phyloP scores from a whole-genome alignment of 23 tunicate genomes.

The Styela clava region DNA sequence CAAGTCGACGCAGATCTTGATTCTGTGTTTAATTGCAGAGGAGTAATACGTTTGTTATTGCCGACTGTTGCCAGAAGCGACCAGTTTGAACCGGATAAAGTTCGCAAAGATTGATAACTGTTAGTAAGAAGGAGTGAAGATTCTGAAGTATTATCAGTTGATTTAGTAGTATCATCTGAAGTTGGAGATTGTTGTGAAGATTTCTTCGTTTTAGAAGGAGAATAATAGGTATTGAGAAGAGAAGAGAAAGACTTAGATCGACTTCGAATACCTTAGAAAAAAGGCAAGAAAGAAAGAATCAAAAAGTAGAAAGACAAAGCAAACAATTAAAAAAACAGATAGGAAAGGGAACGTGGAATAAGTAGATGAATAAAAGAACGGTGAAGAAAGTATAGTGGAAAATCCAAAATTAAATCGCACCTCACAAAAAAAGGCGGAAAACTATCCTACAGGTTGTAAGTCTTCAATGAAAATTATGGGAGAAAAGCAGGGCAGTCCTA shows the following conservation, averaged over 20 bases:
- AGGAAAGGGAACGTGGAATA: neutral
- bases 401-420: too few species aligned
- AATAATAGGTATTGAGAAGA: constrained; percentile 3
- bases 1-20: constrained; percentile 8
- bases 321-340: neutral
- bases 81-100: constrained; percentile 9
- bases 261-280: neutral
- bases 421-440: too few species aligned
- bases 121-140: neutral
- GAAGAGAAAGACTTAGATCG: constrained; percentile 16
- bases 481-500: too few species aligned
- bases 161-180: neutral
- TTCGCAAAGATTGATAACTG: neutral
- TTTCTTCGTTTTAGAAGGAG: constrained; percentile 10
- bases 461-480: too few species aligned
- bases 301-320: neutral
- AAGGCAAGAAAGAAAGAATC: neutral
- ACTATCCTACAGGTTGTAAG: too few species aligned
- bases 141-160: neutral
- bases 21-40: neutral
- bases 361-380: neutral
- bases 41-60: neutral
- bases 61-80: neutral
- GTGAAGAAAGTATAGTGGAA: neutral
- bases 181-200: neutral